Evolutionary conservation across 2,888 invertebrate genomes (phyloP).

Genomic region (Parnassius mnemosyne): DNA sequence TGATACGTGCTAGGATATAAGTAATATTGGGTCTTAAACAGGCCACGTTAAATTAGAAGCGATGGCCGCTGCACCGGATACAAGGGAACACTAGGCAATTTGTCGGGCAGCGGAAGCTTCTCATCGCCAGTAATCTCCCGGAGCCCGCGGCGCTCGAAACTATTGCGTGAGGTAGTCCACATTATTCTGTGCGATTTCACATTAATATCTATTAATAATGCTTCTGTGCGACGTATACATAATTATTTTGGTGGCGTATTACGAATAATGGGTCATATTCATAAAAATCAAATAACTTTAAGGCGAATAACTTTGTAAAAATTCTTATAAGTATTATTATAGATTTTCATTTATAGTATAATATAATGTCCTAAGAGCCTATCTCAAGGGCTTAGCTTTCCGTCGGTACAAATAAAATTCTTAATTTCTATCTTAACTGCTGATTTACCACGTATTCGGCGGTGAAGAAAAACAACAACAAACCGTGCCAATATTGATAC

Average conservation of each 20-base stretch:
- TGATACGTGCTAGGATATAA: slow-evolving; percentile 11
- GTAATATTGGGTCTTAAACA: slow-evolving; percentile 22
- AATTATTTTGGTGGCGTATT: neutral
- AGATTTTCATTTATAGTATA: no score
- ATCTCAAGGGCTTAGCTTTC: no score
- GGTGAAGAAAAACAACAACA: no score
- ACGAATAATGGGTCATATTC: no score
- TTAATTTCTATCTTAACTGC: no score
- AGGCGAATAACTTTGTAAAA: no score
- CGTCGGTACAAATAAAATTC: no score
- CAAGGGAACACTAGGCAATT: slow-evolving; percentile 44
- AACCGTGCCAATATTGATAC: no score
- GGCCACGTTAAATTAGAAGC: slow-evolving; percentile 22
- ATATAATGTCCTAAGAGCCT: no score
- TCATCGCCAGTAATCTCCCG: slow-evolving; percentile 58
- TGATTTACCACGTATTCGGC: no score
- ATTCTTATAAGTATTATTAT: no score
- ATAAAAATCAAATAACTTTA: no score
- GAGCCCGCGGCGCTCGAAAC: slow-evolving; percentile 41
- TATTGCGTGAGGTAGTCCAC: slow-evolving; percentile 19
- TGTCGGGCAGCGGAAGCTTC: slow-evolving; percentile 63
- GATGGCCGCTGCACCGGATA: slow-evolving; percentile 28
- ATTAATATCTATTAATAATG: slow-evolving; percentile 22
- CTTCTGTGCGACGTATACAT: neutral
- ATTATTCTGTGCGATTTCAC: slow-evolving; percentile 16